These are phyloP conservation scores for Calyptomena viridis DNA, from an alignment of 2,113 vertebrate species.

Conservation along the genomic window DNA sequence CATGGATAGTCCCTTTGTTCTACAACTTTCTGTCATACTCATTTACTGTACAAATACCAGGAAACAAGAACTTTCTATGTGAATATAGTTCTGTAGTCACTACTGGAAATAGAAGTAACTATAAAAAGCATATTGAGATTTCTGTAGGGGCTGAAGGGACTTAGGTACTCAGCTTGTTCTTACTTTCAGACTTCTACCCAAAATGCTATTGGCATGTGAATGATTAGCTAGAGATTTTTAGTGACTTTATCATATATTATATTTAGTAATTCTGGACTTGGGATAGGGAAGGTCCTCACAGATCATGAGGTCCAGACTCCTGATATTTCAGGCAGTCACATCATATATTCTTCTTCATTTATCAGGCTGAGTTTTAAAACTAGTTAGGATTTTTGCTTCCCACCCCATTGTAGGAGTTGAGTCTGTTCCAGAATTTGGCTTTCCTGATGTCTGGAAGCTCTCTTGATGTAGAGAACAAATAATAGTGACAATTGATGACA, in stretches of 20 bases:
- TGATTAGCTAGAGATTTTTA: constrained; percentile 13
- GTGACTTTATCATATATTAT: background rate
- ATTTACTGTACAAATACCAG: background rate
- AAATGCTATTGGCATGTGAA: background rate
- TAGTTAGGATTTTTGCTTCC: constrained; percentile 3
- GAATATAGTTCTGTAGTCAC: background rate
- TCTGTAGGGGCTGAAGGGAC: background rate
- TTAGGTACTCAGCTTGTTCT: background rate
- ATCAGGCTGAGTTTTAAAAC: constrained; percentile 33
- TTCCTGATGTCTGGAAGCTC: background rate
- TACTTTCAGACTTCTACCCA: background rate
- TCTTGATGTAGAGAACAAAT: background rate
- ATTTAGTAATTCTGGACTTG: background rate
- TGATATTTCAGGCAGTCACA: constrained; percentile 49
- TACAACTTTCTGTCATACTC: background rate
- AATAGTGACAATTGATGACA: background rate
- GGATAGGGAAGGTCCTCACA: background rate
- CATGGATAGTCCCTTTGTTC: background rate
- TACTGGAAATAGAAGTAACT: background rate
- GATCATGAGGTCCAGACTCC: constrained; percentile 21
- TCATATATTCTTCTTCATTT: constrained; percentile 15
- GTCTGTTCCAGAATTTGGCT: background rate
- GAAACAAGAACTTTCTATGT: background rate
- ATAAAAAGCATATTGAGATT: background rate
- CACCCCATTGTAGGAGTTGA: background rate